phyloP scores from a whole-genome alignment of 2,113 vertebrate species.

The Poeciliopsis retropinna region DNA sequence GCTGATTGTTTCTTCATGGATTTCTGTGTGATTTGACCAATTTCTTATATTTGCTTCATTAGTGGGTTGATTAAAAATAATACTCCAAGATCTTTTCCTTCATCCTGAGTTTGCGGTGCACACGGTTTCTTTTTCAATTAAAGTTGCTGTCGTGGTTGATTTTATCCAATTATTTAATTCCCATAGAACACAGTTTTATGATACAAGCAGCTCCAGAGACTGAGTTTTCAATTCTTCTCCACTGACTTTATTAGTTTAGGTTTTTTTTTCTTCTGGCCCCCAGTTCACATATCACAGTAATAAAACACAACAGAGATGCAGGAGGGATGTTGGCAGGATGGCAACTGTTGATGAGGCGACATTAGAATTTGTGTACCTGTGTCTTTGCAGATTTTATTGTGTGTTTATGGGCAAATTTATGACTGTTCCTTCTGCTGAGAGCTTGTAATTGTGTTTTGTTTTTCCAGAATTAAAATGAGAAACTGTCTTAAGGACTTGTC shows the following conservation, averaged over 20 bases:
- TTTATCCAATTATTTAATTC: conserved; percentile 47
- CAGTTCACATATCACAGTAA: conserved; percentile 30
- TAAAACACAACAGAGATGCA: conserved; percentile 29
- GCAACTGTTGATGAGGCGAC: conserved; percentile 17
- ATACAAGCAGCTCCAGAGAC: conserved; percentile 16
- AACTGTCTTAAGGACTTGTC: neutral
- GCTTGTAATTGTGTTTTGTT: conserved; percentile 10
- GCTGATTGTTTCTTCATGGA: neutral
- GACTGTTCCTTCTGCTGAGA: conserved; percentile 22
- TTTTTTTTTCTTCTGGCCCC: conserved; percentile 20
- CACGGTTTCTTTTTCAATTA: conserved; percentile 18
- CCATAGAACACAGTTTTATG: conserved; percentile 41
- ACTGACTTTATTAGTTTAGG: conserved; percentile 50
- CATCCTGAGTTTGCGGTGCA: neutral
- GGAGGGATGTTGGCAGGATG: conserved; percentile 2
- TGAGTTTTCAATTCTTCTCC: conserved; percentile 31
- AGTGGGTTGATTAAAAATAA: conserved; percentile 6
- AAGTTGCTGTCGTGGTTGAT: conserved; percentile 32
- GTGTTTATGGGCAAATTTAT: conserved; percentile 15
- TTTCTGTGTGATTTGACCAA: conserved; percentile 24
- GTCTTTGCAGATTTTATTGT: conserved; percentile 8
- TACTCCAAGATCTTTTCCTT: neutral
- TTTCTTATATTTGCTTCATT: conserved; percentile 49
- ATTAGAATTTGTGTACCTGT: conserved; percentile 13
- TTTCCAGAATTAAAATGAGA: neutral